A percentile compares a stretch with the other conserved stretches of the same genome.
These are phyloP conservation scores for Mesochorus sp. DNA, from an alignment of 2,888 invertebrate genomes.

Conservation along the genomic window DNA sequence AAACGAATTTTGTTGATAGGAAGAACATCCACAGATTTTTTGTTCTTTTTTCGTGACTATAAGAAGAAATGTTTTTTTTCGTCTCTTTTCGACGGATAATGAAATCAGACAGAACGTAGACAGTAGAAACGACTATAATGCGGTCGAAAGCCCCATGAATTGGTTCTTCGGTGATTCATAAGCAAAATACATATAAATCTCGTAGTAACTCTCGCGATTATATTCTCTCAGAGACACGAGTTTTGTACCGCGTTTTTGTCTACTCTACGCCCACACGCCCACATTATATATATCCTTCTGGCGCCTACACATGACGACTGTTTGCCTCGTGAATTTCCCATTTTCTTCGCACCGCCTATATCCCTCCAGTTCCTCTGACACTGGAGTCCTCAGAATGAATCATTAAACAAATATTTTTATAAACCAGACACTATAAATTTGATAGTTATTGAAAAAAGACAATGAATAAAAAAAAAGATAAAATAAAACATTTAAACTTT, in stretches of 20 bases:
- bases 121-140: not conserved
- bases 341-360: not conserved
- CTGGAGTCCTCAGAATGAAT: not conserved
- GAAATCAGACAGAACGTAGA: conserved; percentile 17
- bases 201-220: conserved; percentile 43
- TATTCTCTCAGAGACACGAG: conserved; percentile 29
- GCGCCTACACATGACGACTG: conserved; percentile 31
- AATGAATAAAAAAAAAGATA: too few relatives aligned
- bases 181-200: conserved; percentile 63
- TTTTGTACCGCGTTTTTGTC: conserved; percentile 6
- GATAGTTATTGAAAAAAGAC: too few relatives aligned
- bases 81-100: not conserved
- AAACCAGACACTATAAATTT: too few relatives aligned
- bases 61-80: not conserved
- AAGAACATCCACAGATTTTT: too few relatives aligned
- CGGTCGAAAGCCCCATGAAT: conserved; percentile 53
- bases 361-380: not conserved
- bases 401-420: conserved; percentile 16
- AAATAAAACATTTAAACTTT: too few relatives aligned
- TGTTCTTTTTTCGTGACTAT: too few relatives aligned
- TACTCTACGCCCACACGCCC: conserved; percentile 59
- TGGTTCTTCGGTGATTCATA: conserved; percentile 68
- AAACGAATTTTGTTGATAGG: too few relatives aligned
- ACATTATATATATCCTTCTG: conserved; percentile 35
- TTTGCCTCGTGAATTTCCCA: conserved; percentile 33